Evolutionary conservation across 2,888 invertebrate genomes (phyloP), one percentile per base, ranked within the genome.

Genomic region (Polymixis lichenea): DNA sequence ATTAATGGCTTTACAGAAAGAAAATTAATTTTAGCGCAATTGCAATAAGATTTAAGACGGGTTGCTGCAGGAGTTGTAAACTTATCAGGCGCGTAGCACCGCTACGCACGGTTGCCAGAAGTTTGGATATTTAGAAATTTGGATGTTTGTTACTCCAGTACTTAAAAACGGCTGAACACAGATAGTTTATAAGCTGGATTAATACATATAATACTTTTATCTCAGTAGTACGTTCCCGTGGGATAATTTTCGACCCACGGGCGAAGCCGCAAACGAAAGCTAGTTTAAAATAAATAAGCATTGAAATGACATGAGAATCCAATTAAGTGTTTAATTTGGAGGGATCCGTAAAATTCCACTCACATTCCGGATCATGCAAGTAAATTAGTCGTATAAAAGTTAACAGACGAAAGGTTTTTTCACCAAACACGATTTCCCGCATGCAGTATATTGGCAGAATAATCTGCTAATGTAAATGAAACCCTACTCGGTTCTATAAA

Each of bases 381-480:
- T 76, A 82, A 82, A 82, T 76, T 82, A 62, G 82, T 46, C 56
- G 43, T 60, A 76, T n/a, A 69, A 73, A 58, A 58, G 46, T 67
- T 69, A 49, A 61, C 66, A 73, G 6, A 25, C 32, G 49, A 66
- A 62, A 66, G 25, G 66, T 53, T 62, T 81, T 67, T 73, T 55
- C 53, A 56, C 51, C 19, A 65, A 69, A 77, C 38, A 64, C 62
- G 62, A 81, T 60, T 67, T 56, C 56, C 69, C 68, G 58, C 46
- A 72, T 72, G 67, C 55, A 64, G 60, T 71, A 58, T 82, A 85
- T 83, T 83, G 82, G 67, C 72, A 56, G 67, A 82, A 81, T 80
- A 75, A 85, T 80, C 70, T 76, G 49, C 68, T 85, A 85, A 83
- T 82, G 82, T 83, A 85, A 85, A 83, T 82, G 77, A 77, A 77